Evolutionary conservation across 1,140 invertebrate species (phyloP).

Genomic region (Orius laevigatus): DNA sequence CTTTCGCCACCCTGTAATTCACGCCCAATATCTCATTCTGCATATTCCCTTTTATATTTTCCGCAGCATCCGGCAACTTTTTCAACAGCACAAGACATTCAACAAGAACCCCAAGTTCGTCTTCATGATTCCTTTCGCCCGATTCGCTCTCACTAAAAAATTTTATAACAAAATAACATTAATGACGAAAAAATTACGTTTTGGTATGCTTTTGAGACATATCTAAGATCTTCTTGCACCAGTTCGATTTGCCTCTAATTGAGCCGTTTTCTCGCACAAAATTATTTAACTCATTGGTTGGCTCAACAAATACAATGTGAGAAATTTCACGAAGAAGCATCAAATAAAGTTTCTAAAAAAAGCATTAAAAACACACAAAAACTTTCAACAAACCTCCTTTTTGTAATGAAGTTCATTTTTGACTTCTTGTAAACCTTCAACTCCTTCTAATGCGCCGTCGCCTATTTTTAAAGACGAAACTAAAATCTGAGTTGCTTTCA

Average conservation of each 20-base stretch:
- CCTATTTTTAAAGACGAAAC: slow-evolving; percentile 49
- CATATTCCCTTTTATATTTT: slow-evolving; percentile 66
- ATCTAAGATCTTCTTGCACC: slow-evolving; percentile 3
- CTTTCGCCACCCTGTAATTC: slow-evolving; percentile 50
- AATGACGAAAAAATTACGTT: not conserved
- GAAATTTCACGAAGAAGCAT: slow-evolving; percentile 3
- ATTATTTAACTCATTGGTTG: not conserved
- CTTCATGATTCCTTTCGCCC: not conserved
- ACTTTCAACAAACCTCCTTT: slow-evolving; percentile 36
- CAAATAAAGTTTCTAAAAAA: slow-evolving; percentile 5
- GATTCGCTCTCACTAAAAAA: no score
- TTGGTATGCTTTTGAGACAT: not conserved
- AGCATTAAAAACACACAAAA: not conserved
- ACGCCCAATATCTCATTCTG: slow-evolving; percentile 61
- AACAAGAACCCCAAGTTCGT: slow-evolving; percentile 32
- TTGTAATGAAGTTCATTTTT: slow-evolving; percentile 49
- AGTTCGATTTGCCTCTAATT: slow-evolving; percentile 8
- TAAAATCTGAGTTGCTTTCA: slow-evolving; percentile 69
- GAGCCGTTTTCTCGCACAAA: slow-evolving; percentile 1
- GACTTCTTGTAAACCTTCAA: slow-evolving; percentile 67
- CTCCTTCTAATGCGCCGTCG: slow-evolving; percentile 51
- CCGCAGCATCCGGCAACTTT: slow-evolving; percentile 64
- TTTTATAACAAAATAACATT: no score
- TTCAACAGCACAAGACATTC: slow-evolving; percentile 73
- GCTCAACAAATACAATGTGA: slow-evolving; percentile 5